Evolutionary conservation across 2,888 invertebrate genomes (phyloP), one percentile per base, ranked within the genome.

Genomic region (Eupithecia centaureata): DNA sequence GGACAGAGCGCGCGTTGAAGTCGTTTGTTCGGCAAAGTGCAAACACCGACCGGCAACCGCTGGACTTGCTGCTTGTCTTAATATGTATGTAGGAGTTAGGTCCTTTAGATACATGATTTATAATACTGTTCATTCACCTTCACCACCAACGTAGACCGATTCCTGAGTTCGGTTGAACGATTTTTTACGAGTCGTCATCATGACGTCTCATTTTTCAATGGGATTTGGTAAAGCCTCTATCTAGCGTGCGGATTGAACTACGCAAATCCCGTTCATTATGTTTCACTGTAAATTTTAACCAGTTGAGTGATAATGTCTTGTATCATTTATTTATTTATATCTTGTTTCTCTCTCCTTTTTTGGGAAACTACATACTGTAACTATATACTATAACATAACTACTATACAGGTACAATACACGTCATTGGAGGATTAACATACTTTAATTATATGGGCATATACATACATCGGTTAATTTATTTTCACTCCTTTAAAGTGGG

Each of bases 1-100:
- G 57, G n/a, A 30, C 28, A 57, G 30, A 30, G 32, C 18, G 57
- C 32, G 30, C 57, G 57, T 57, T 57, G 32, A 33, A 57, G 32
- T 57, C 57, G 32, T 57, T 57, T 57, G 57, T 32, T 22, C 18
- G n/a, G 22, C 13, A 18, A 52, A 15, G 5, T 25, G 5, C 8
- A n/a, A 18, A 1, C n/a, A 35, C 35, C n/a, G 7, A 5, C 38
- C 3, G n/a, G 5, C 38, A 15, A 42, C 10, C 18, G 22, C 10
- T 10, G 1, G 3, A 0, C 10, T 22, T 10, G 47, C 22, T 22
- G 47, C 18, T 47, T 47, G 22, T 47, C 10, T 18, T 10, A 47
- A 18, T 4, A 0, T 18, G n/a, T n/a, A 38, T 0, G n/a, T 38
- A n/a, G 3, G n/a, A 38, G 0, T 12, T 33, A 13, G 38, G 42